Evolutionary conservation across 2,888 invertebrate species (phyloP).

Genomic region (Serrognathus titanus): DNA sequence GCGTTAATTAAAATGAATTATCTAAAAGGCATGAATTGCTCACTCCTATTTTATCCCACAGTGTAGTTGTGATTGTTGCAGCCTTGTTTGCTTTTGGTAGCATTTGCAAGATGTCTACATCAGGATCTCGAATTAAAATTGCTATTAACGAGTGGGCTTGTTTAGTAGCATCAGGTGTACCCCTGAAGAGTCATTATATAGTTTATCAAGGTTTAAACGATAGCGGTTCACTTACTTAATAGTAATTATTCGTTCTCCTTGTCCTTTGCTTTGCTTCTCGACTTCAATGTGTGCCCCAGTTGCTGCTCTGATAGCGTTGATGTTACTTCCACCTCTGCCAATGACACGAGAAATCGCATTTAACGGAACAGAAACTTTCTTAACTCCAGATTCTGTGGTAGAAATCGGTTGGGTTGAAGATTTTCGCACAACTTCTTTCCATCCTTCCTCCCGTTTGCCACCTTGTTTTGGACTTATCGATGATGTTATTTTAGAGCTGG

Average conservation of each 20-base stretch:
- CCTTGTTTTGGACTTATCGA: conserved; percentile 68
- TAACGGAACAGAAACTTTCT: conserved; percentile 91
- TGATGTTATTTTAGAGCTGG: conserved; percentile 20
- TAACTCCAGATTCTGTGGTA: conserved; percentile 58
- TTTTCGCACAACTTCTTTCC: conserved; percentile 95
- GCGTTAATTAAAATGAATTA: not conserved
- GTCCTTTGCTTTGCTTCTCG: conserved; percentile 93
- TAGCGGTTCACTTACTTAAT: conserved; percentile 66
- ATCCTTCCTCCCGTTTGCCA: conserved; percentile 81
- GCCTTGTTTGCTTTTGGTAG: conserved; percentile 59
- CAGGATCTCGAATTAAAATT: conserved; percentile 91
- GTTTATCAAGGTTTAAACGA: not conserved
- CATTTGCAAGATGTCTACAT: conserved; percentile 83
- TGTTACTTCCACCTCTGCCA: conserved; percentile 95
- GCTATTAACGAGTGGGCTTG: conserved; percentile 90
- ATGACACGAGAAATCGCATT: conserved; percentile 96
- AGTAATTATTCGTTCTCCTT: conserved; percentile 90
- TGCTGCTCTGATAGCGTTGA: conserved; percentile 94
- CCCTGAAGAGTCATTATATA: conserved; percentile 52
- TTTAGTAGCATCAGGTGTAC: conserved; percentile 86
- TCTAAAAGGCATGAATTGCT: conserved; percentile 26
- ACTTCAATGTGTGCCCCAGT: conserved; percentile 98
- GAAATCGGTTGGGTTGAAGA: conserved; percentile 60
- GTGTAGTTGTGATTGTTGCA: conserved; percentile 53
- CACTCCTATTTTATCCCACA: conserved; percentile 58